Base-by-base conservation (phyloP, 2,797 vertebrate species). In the Platyrinchus mystaceus region DNA sequence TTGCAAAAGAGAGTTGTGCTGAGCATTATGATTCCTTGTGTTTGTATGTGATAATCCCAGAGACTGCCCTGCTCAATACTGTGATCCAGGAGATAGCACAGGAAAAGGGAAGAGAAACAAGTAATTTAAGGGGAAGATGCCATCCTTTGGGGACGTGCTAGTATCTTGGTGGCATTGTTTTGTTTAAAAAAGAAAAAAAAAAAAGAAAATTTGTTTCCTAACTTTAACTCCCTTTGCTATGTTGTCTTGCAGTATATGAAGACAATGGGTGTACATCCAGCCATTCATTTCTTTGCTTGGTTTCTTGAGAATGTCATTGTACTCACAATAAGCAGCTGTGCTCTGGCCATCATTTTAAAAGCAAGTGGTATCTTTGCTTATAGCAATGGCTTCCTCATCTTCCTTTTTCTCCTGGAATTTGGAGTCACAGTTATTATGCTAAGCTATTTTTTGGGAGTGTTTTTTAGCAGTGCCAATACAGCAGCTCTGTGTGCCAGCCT, bases 361-460 rank as follows among this genome's bases (percentile, higher is more conserved):
- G 20, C 70, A 9, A 97, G 97, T 3, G 83, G 95, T 59, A 97
- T 98, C 77, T 98, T 98, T n/a, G 46, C 67, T 5, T 84, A 97
- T 52, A 98, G 97, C 74, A 81, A 98, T 7, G 89, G 95, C 22
- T 82, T 93, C 22, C 82, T 98, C 12, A 12, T 98, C 36, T 97
- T 98, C 74, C 79, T 98, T 89, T 98, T 98, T 63, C 86, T 98
- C 11, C 64, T 98, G 91, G 96, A 98, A 56, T 98, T 98, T 68
- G 98, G 96, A 55, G 56, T 97, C 68, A 97, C 98, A 0, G 89
- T 97, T 15, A 50, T 97, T 91, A 96, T 84, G 95, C 56, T 98
- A 71, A 98, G 98, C n/a, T 98, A 97, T 80, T 80, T 98, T 81
- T 44, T 98, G 84, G 97, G 97, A 49, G 75, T n/a, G 0, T 97